Evolutionary conservation across 1,140 invertebrate species (phyloP), one percentile per base, ranked within the genome.

Genomic region (Chironomus striatipennis): DNA sequence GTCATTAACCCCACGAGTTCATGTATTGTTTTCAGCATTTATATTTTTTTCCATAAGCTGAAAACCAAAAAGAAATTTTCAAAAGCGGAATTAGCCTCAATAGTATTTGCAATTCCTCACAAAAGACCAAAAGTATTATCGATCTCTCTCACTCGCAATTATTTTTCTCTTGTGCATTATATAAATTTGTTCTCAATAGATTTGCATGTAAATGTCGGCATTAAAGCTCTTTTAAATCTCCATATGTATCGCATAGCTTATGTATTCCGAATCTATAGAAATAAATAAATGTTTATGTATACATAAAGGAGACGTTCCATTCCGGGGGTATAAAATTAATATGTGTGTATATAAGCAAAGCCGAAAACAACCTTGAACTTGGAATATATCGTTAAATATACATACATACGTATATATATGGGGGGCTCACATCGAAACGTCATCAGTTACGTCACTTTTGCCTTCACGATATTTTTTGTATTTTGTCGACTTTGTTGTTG

Each of bases 281-380:
- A n/a, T n/a, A n/a, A n/a, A n/a, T n/a, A n/a, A n/a, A n/a, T n/a
- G n/a, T 57, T n/a, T 57, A 57, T 57, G 47, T n/a, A 8, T 47
- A 57, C 47, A 57, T 57, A 57, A 57, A 34, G 24, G 24, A 34
- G 24, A 34, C 24, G 24, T 34, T 34, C 24, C 24, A 34, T 34
- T 34, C 5, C 24, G 5, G 24, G 24, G 24, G 24, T 34, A 34
- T 34, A 34, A 34, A 34, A 34, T 34, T 34, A 34, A 34, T 34
- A 34, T 34, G 24, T 34, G 24, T 12, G 65, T 17, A 70, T 70
- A 70, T 70, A 70, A 70, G 65, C 17, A 70, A 18, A 70, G 65
- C n/a, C 47, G 47, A 57, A 57, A 70, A 70, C 65, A 70, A 70
- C 65, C 65, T 70, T 70, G 65, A 70, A 70, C 65, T 70, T 70